phyloP scores from a whole-genome alignment of 2,113 vertebrate species.

The Thunnus thynnus region DNA sequence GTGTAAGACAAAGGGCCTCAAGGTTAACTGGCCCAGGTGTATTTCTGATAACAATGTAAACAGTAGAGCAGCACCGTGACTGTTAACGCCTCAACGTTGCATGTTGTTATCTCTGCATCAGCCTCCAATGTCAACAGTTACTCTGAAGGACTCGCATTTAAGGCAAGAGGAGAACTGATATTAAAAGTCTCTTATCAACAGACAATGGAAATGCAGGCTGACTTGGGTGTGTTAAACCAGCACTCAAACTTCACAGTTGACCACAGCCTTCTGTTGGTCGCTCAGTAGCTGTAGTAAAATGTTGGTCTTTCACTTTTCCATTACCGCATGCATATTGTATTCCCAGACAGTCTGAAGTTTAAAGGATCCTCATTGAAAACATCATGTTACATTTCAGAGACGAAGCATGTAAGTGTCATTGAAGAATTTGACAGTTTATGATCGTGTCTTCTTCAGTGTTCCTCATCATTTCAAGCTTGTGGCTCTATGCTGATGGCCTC shows the following conservation, averaged over 20 bases:
- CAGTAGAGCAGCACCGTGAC: slow-evolving; percentile 11
- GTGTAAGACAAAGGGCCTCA: slow-evolving; percentile 29
- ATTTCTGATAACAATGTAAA: slow-evolving; percentile 51
- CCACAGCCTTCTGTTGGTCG: not conserved
- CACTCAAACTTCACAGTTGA: not conserved
- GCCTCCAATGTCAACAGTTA: slow-evolving; percentile 32
- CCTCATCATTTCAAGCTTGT: not conserved
- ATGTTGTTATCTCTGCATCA: slow-evolving; percentile 12
- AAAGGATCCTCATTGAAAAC: not conserved
- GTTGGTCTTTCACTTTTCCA: not conserved
- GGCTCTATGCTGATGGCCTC: not conserved
- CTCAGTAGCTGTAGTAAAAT: slow-evolving; percentile 5
- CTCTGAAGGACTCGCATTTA: not conserved
- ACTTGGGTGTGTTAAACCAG: not conserved
- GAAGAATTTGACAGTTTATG: not conserved
- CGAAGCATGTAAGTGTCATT: not conserved
- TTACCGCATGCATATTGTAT: not conserved
- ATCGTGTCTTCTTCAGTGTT: not conserved
- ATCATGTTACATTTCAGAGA: not conserved
- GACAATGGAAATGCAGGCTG: not conserved
- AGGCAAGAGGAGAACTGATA: not conserved
- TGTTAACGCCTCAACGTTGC: not conserved
- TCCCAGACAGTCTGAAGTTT: not conserved
- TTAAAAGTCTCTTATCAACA: not conserved
- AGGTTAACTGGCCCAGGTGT: slow-evolving; percentile 54